Evolutionary conservation across 2,113 vertebrate species (phyloP).

Genomic region (Paradisaea rubra): DNA sequence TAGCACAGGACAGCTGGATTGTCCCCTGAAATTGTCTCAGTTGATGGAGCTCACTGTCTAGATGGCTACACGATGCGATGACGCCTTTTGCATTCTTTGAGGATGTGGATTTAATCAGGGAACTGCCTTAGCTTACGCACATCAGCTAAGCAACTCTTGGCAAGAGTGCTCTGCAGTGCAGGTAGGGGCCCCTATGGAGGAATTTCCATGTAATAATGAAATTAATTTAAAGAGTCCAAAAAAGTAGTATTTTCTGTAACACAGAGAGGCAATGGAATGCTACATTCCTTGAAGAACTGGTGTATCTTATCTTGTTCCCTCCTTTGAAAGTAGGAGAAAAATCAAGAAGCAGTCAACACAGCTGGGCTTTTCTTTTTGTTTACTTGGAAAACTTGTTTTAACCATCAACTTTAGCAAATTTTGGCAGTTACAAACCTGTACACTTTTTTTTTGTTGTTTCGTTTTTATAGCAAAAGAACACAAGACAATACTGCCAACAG

Average conservation of each 20-base stretch:
- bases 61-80: background rate
- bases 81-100: background rate
- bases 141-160: background rate
- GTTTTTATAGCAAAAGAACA: conserved; percentile 73
- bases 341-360: conserved; percentile 62
- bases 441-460: conserved; percentile 39
- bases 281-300: background rate
- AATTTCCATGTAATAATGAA: background rate
- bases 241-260: background rate
- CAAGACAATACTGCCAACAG: conserved; percentile 76
- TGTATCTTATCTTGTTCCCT: background rate
- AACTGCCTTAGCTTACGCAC: background rate
- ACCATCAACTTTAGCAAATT: conserved; percentile 81
- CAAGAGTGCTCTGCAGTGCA: background rate
- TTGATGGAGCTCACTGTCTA: background rate
- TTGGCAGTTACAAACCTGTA: conserved; percentile 81
- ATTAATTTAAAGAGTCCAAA: background rate
- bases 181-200: background rate
- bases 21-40: background rate
- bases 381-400: conserved; percentile 78
- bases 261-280: background rate
- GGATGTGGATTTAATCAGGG: background rate
- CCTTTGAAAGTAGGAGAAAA: conserved; percentile 23
- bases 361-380: conserved; percentile 62
- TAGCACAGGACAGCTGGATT: background rate